Conservation (phyloP, 1,140 invertebrate species). For the Argopecten irradians region DNA sequence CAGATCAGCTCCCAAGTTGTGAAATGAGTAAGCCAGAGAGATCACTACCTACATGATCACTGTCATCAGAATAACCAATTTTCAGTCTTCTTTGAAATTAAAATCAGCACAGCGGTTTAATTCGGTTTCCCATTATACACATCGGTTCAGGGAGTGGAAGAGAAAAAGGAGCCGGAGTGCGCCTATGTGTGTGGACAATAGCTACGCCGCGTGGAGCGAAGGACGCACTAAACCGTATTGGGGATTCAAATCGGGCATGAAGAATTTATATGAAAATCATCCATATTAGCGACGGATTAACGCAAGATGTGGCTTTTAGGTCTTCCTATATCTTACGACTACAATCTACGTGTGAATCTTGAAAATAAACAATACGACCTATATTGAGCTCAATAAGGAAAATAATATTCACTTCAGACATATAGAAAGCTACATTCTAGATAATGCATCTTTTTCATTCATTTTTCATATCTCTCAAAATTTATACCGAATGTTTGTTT, state of each 20-base stretch:
- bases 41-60: background rate
- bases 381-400: too few species aligned
- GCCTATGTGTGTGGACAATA: conserved; percentile 40
- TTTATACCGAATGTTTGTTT: too few species aligned
- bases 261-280: conserved; percentile 28
- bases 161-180: conserved; percentile 39
- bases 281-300: conserved; percentile 21
- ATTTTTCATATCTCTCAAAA: too few species aligned
- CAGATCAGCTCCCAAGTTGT: background rate
- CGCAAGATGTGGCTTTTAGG: background rate
- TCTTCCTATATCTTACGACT: background rate
- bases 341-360: background rate
- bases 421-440: too few species aligned
- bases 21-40: background rate
- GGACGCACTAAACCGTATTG: conserved; percentile 46
- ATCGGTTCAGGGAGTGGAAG: conserved; percentile 50
- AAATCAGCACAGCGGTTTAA: conserved; percentile 53
- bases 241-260: conserved; percentile 45
- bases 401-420: too few species aligned
- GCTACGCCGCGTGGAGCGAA: conserved; percentile 35
- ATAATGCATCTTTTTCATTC: too few species aligned
- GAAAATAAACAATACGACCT: background rate
- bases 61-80: conserved; percentile 35
- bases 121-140: conserved; percentile 53
- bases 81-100: conserved; percentile 47